phyloP scores from a whole-genome alignment of 1,140 invertebrate genomes.

The Manduca sexta region DNA sequence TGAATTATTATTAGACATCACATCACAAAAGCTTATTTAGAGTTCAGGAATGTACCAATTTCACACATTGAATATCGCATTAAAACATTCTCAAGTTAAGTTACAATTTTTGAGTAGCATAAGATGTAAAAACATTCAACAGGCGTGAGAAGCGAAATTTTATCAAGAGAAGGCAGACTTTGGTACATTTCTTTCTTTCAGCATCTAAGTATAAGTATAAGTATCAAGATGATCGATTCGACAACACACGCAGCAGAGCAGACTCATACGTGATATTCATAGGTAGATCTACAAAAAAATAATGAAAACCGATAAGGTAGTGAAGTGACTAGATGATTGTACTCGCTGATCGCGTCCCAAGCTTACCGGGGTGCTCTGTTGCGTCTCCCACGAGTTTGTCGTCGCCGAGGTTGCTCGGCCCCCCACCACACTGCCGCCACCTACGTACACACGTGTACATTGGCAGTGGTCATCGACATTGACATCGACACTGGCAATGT shows the following conservation, averaged over 20 bases:
- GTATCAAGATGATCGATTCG: constrained; percentile 54
- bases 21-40: constrained; percentile 68
- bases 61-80: not conserved
- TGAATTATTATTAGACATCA: constrained; percentile 59
- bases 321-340: constrained; percentile 52
- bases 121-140: not conserved
- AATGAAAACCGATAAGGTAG: constrained; percentile 64
- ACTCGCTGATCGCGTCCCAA: constrained; percentile 50
- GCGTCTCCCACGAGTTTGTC: constrained; percentile 63
- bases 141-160: not conserved
- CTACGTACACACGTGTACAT: constrained; percentile 66
- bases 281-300: constrained; percentile 58
- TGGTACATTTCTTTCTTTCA: constrained; percentile 60
- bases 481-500: constrained; percentile 28
- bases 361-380: constrained; percentile 69
- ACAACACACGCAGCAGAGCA: constrained; percentile 70
- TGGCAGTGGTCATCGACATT: constrained; percentile 31
- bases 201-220: constrained; percentile 48
- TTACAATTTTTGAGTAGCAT: not conserved
- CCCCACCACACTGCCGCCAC: constrained; percentile 63
- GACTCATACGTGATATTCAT: constrained; percentile 60
- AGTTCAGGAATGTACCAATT: constrained; percentile 60
- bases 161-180: constrained; percentile 14
- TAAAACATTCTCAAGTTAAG: not conserved
- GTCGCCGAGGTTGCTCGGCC: constrained; percentile 45